Evolutionary conservation across 2,113 vertebrate genomes (phyloP).

Genomic region (Aegithalos caudatus): DNA sequence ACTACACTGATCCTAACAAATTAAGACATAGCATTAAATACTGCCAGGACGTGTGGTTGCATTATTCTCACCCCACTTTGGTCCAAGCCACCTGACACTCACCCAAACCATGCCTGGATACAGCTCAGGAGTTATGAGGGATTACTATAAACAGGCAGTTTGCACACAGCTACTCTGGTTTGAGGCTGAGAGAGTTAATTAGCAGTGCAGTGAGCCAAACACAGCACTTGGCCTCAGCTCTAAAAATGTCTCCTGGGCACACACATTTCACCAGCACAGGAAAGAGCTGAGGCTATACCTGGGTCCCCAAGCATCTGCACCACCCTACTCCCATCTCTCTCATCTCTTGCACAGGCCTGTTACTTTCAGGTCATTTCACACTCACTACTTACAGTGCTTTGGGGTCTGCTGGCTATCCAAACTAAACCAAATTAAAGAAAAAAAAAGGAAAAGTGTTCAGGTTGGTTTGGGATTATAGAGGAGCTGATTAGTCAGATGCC

Average conservation of each 20-base stretch:
- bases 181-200: not conserved
- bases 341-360: not conserved
- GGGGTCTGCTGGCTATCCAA: not conserved
- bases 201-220: not conserved
- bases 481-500: not conserved
- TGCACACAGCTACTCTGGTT: not conserved
- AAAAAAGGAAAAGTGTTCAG: not conserved
- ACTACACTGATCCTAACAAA: not conserved
- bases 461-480: not conserved
- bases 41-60: not conserved
- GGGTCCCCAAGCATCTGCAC: not conserved
- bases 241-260: not conserved
- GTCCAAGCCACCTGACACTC: not conserved
- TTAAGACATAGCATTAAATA: not conserved
- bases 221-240: not conserved
- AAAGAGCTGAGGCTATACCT: not conserved
- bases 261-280: rapidly evolving
- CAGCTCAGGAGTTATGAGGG: not conserved
- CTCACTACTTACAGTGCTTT: not conserved
- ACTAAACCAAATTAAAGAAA: not conserved
- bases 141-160: not conserved
- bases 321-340: not conserved
- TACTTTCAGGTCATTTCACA: not conserved
- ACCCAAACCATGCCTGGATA: not conserved
- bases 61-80: not conserved